A percentile compares a stretch with the other conserved stretches of the same genome.
Conservation (phyloP, 2,888 invertebrate genomes). For the Ectemnius cavifrons region DNA sequence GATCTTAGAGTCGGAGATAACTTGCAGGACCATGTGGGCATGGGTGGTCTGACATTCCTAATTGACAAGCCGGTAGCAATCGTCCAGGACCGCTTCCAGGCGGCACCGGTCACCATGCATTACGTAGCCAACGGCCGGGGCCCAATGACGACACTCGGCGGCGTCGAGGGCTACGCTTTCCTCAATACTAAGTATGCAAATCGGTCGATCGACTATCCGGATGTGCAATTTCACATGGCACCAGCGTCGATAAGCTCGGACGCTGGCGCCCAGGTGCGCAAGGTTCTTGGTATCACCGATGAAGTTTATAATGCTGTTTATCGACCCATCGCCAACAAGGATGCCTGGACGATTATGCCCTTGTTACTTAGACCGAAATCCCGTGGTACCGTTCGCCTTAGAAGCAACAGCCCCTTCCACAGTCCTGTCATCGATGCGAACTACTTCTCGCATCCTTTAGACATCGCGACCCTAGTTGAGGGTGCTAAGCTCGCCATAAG, state of each 20-base stretch:
- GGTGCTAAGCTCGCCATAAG: slow-evolving; percentile 87
- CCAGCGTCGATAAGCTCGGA: slow-evolving; percentile 92
- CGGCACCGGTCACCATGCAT: slow-evolving; percentile 88
- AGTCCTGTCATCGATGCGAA: slow-evolving; percentile 95
- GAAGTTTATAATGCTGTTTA: slow-evolving; percentile 89
- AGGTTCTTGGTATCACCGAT: slow-evolving; percentile 89
- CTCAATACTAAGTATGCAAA: slow-evolving; percentile 92
- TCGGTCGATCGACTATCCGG: slow-evolving; percentile 88
- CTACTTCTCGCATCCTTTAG: slow-evolving; percentile 90
- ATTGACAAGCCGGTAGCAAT: slow-evolving; percentile 92
- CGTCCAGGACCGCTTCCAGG: slow-evolving; percentile 88
- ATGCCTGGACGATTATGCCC: slow-evolving; percentile 92
- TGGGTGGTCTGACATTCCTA: slow-evolving; percentile 89
- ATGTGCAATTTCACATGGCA: slow-evolving; percentile 95
- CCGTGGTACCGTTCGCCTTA: slow-evolving; percentile 87
- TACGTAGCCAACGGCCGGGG: slow-evolving; percentile 89
- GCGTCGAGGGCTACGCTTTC: slow-evolving; percentile 92
- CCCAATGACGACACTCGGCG: slow-evolving; percentile 92
- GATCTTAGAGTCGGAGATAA: slow-evolving; percentile 89
- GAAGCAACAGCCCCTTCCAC: slow-evolving; percentile 90
- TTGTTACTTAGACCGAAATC: slow-evolving; percentile 89
- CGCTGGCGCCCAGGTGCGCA: slow-evolving; percentile 85
- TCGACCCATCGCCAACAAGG: slow-evolving; percentile 87
- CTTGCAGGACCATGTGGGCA: slow-evolving; percentile 92
- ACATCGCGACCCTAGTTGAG: slow-evolving; percentile 89